Evolutionary conservation across 2,888 invertebrate genomes (phyloP), one percentile per base, ranked within the genome.

Genomic region (Dasypolia templi): DNA sequence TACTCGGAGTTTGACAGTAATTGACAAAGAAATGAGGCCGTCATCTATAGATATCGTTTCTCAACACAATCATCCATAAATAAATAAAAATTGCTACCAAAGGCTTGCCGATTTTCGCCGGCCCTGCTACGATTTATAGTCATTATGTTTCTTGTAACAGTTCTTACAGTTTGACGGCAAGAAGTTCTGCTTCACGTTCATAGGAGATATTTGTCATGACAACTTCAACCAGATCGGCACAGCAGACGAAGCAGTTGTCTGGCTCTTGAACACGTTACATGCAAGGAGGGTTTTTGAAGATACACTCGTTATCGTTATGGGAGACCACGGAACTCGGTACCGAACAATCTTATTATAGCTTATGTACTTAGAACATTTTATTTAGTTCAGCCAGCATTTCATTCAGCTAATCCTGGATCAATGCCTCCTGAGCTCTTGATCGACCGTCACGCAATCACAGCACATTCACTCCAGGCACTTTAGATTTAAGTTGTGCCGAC

Each of bases 171-270:
- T 91, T 3, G 89, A 91, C 4, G 90, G 91, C 12, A 94, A 98
- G 0, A 98, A 98, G 87, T 99, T 99, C 92, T 94, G 97, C 22
- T 98, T 99, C 90, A 98, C 98, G 32, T 99, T 99, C 94, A 98
- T 99, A 89, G 97, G 97, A 0, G 98, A 99, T 87, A 97, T 99
- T 35, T 98, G 98, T 0, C 99, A 99, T 89, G 98, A 99, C 87
- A 97, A 98, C 70, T 98, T 98, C 88, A 98, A 98, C 91, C 95
- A 97, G 85, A 97, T 99, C 39, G 97, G 97, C 4, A 97, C 97
- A 0, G 98, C 98, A 0, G 99, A 99, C 91, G 96, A 97, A 0
- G 98, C 98, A 91, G 91, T 98, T 0, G 92, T 96, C 7, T 89
- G 96, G 0, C 98, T 98, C 96, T 90, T 99, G 35, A 94, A 95